A percentile compares a stretch with the other conserved stretches of the same genome.
These are phyloP conservation scores for Anastatus disparis DNA, from an alignment of 1,140 invertebrate genomes.

Conservation along the genomic window DNA sequence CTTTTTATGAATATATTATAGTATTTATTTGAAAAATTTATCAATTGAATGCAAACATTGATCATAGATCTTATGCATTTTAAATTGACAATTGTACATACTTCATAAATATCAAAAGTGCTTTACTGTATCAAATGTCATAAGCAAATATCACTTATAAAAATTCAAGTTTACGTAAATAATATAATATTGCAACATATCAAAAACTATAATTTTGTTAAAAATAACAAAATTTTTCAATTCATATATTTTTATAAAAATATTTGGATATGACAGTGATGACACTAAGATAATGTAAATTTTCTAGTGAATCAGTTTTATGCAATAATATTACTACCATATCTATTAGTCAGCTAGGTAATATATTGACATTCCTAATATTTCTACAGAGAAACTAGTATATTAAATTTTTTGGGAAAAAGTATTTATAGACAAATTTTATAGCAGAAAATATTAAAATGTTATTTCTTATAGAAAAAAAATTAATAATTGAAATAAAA, in stretches of 20 bases:
- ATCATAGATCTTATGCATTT: not conserved
- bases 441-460: not conserved
- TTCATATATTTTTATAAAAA: not conserved
- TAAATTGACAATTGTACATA: not conserved
- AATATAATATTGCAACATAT: not conserved
- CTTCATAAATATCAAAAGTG: conserved; percentile 19
- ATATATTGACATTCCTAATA: not conserved
- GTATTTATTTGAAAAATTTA: too few relatives aligned
- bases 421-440: not conserved
- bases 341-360: not conserved
- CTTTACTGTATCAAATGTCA: not conserved
- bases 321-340: not conserved
- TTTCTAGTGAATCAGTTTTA: not conserved
- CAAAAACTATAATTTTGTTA: not conserved
- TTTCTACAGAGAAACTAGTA: too few relatives aligned
- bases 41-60: too few relatives aligned
- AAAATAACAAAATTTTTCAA: not conserved
- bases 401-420: too few relatives aligned
- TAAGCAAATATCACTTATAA: not conserved
- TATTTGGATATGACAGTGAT: not conserved
- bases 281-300: too few relatives aligned
- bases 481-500: too few relatives aligned
- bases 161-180: not conserved
- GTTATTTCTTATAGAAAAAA: not conserved
- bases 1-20: not conserved